Evolutionary conservation across 2,888 invertebrate species (phyloP).

Genomic region (Campoplex nolae): DNA sequence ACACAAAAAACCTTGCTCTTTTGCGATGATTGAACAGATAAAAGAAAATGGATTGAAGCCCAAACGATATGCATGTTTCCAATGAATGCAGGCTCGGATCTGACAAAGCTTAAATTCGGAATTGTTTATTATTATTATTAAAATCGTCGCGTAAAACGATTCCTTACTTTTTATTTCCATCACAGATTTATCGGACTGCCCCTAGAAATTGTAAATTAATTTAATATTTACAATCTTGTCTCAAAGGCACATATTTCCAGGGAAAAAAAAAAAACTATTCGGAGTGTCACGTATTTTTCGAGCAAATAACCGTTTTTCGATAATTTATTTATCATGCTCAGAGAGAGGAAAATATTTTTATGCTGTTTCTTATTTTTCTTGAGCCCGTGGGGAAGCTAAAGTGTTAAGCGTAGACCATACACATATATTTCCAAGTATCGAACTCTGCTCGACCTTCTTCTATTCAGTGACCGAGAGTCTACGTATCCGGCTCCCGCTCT

Average conservation of each 20-base stretch:
- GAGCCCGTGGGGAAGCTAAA: slow-evolving; percentile 22
- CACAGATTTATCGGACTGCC: background rate
- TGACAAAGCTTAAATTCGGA: no score
- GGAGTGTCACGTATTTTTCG: slow-evolving; percentile 13
- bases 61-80: no score
- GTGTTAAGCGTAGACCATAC: slow-evolving; percentile 8
- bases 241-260: background rate
- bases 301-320: slow-evolving; percentile 33
- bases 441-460: slow-evolving; percentile 39
- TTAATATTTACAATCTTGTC: background rate
- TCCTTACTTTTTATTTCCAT: background rate
- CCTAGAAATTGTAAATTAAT: background rate
- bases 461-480: background rate
- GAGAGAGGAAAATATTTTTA: slow-evolving; percentile 41
- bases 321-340: slow-evolving; percentile 8
- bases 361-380: slow-evolving; percentile 34
- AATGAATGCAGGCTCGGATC: no score
- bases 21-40: no score
- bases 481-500: slow-evolving; percentile 26
- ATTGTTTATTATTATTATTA: background rate
- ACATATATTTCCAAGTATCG: slow-evolving; percentile 45
- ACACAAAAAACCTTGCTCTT: no score
- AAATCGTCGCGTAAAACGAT: background rate
- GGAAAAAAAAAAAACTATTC: background rate
- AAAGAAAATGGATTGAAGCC: no score